Evolutionary conservation across 2,888 invertebrate genomes (phyloP), one percentile per base, ranked within the genome.

Genomic region (Argyra leucocephala): DNA sequence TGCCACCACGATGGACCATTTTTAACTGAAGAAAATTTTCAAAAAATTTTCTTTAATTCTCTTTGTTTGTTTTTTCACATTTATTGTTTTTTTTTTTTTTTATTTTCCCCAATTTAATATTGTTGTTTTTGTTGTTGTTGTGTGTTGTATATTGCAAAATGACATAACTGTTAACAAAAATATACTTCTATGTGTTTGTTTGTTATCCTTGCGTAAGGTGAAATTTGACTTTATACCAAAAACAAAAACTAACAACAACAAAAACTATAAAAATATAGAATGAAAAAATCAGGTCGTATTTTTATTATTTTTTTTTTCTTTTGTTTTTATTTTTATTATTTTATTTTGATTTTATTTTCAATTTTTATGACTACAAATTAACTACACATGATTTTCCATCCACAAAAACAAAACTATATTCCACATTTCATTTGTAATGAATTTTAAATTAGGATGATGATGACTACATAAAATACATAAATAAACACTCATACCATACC

Each of bases 1-100:
- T 76, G 76, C 72, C 77, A 73, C 74, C 72, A 73, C 78, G 75
- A 72, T 76, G 76, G 78, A 78, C 78, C 78, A 78, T 77, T 77
- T 78, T 76, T 74, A 74, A 78, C 78, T 78, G 75, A 61, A 61
- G 22, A 48, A 48, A 48, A 48, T 48, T 2, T 31, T 31, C 31
- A 31, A 9, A 12, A 9, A 37, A 37, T 37, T 37, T 15, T 48
- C 18, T n/a, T 18, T 18, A 18, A 9, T 48, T 48, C 18, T 48
- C 15, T 18, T n/a, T 18, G 1, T 37, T 48, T 48, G 12, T 48
- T n/a, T 48, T 48, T 48, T 18, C n/a, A 18, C n/a, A n/a, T n/a
- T n/a, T n/a, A n/a, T n/a, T n/a, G n/a, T n/a, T n/a, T 48, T 48
- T 48, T 48, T 5, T 48, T 15, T 48, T 48, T 12, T 48, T 18